phyloP scores from a whole-genome alignment of 2,113 vertebrate genomes.

The Chaetodon auriga region DNA sequence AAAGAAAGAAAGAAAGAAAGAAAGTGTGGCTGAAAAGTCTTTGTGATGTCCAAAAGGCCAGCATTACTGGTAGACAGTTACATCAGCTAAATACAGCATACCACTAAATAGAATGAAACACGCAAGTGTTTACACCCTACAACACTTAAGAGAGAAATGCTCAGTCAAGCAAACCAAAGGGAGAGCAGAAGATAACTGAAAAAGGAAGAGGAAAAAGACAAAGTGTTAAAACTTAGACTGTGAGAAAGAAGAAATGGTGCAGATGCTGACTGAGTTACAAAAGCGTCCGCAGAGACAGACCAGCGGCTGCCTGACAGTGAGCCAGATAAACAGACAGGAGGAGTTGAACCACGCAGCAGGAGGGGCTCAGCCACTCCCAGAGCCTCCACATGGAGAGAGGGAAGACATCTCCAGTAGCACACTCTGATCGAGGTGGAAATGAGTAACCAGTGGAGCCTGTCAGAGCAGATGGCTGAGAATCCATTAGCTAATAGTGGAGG shows the following conservation, averaged over 20 bases:
- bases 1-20: no score
- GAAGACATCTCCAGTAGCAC: conserved; percentile 54
- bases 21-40: neutral
- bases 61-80: neutral
- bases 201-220: neutral
- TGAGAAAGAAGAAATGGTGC: neutral
- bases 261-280: conserved; percentile 29
- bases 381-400: conserved; percentile 48
- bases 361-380: conserved; percentile 45
- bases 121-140: neutral
- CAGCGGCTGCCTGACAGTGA: conserved; percentile 31
- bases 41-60: conserved; percentile 3
- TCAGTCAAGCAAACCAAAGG: conserved; percentile 2
- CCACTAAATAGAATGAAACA: neutral
- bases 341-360: conserved; percentile 46
- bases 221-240: neutral
- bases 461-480: conserved; percentile 80
- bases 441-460: conserved; percentile 71
- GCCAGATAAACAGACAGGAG: conserved; percentile 49
- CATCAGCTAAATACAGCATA: neutral
- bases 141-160: neutral
- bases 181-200: neutral
- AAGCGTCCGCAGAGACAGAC: conserved; percentile 20
- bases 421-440: conserved; percentile 69
- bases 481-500: conserved; percentile 80